Evolutionary conservation across 2,797 vertebrate species (phyloP).

Genomic region (Sus cebifrons): DNA sequence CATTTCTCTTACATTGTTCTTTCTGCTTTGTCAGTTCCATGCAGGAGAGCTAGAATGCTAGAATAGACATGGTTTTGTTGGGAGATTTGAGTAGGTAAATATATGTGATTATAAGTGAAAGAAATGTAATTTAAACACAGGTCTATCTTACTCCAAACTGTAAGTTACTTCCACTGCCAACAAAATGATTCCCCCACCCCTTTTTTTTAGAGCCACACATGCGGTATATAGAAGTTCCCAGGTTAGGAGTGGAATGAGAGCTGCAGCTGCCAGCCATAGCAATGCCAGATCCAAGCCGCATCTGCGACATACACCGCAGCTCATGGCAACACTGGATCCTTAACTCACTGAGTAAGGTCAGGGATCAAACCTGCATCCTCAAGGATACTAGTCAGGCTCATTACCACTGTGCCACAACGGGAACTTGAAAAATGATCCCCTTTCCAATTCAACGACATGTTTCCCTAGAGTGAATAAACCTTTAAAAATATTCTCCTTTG

Average conservation of each 20-base stretch:
- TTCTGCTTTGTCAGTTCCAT: not conserved
- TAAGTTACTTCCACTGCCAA: not conserved
- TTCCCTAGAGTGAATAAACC: not conserved
- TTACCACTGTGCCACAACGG: too few species aligned
- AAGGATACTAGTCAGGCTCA: too few species aligned
- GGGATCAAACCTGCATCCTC: too few species aligned
- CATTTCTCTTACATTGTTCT: not conserved
- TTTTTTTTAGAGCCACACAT: too few species aligned
- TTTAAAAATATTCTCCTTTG: not conserved
- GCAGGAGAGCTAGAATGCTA: not conserved
- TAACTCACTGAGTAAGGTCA: too few species aligned
- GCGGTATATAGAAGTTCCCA: too few species aligned
- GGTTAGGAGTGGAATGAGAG: too few species aligned
- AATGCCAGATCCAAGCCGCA: too few species aligned
- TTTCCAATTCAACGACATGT: not conserved
- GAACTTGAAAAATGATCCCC: not conserved
- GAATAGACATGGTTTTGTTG: not conserved
- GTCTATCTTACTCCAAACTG: not conserved
- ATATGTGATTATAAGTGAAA: not conserved
- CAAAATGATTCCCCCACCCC: not conserved
- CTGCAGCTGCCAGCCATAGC: too few species aligned
- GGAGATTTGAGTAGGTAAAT: not conserved
- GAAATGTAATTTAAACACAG: slow-evolving; percentile 2
- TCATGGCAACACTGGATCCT: too few species aligned
- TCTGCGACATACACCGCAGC: too few species aligned